Evolutionary conservation across 1,140 invertebrate species (phyloP).

Genomic region (Brachionus rubens): DNA sequence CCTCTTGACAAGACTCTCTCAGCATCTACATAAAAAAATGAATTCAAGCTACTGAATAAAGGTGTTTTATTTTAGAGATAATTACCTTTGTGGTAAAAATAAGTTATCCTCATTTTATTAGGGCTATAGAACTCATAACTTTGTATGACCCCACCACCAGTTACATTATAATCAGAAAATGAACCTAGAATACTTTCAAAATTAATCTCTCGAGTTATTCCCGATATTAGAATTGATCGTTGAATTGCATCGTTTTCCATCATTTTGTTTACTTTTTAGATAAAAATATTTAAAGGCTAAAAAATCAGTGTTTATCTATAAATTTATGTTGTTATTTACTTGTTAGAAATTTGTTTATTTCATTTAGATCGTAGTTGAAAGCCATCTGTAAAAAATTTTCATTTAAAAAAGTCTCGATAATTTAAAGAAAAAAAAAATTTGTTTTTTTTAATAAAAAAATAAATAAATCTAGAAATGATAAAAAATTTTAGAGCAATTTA

Average conservation of each 20-base stretch:
- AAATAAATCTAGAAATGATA: too few species aligned
- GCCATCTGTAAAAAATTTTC: not conserved
- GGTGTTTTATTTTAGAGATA: too few species aligned
- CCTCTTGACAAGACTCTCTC: not conserved
- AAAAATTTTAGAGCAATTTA: too few species aligned
- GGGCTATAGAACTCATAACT: conserved; percentile 16
- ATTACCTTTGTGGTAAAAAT: conserved; percentile 33
- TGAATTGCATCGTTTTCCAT: conserved; percentile 8
- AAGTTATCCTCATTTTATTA: conserved; percentile 10
- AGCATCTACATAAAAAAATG: not conserved
- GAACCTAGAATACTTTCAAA: not conserved
- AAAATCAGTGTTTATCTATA: not conserved
- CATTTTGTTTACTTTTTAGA: conserved; percentile 4
- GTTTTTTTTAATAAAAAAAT: too few species aligned
- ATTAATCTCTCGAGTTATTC: not conserved
- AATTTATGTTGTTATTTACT: not conserved
- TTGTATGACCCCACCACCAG: conserved; percentile 20
- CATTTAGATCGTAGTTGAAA: conserved; percentile 11
- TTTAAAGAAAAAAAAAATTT: not conserved
- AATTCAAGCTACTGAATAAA: too few species aligned
- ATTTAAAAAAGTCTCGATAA: not conserved
- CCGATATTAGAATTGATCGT: not conserved
- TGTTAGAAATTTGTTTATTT: conserved; percentile 34
- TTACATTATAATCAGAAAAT: conserved; percentile 12
- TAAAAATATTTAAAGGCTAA: not conserved